Conservation (phyloP, 2,888 invertebrate genomes). For the Nysson spinosus region DNA sequence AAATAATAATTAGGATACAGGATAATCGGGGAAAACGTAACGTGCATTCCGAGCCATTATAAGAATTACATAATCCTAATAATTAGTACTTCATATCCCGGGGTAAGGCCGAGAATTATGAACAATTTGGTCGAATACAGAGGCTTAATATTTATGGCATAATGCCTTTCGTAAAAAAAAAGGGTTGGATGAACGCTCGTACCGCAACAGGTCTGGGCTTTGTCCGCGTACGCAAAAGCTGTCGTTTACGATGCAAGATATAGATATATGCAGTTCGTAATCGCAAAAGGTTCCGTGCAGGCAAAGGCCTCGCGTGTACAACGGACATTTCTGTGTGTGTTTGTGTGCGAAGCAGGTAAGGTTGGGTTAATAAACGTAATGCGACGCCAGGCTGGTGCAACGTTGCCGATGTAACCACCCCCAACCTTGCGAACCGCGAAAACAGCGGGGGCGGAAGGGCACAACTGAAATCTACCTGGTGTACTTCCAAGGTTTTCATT, state of each 20-base stretch:
- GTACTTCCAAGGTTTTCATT: constrained; percentile 26
- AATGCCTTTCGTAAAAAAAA: constrained; percentile 20
- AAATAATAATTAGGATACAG: too few species aligned
- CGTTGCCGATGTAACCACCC: constrained; percentile 67
- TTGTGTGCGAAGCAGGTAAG: constrained; percentile 36
- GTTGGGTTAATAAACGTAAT: constrained; percentile 65
- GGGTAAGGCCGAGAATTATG: too few species aligned
- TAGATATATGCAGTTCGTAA: constrained; percentile 53
- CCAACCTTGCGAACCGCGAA: constrained; percentile 50
- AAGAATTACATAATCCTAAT: too few species aligned
- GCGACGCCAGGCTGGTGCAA: constrained; percentile 63
- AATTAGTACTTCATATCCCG: too few species aligned
- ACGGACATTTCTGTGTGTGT: constrained; percentile 26
- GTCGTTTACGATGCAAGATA: constrained; percentile 54
- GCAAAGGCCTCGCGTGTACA: constrained; percentile 44
- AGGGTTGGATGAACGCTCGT: constrained; percentile 36
- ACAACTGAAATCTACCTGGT: constrained; percentile 48
- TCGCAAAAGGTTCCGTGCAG: constrained; percentile 55
- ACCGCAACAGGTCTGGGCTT: constrained; percentile 54
- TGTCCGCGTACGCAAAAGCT: constrained; percentile 54
- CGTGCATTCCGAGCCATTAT: too few species aligned
- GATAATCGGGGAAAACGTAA: too few species aligned
- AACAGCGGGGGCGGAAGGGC: constrained; percentile 62
- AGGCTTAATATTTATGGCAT: background rate
- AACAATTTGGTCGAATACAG: too few species aligned